A percentile compares a stretch with the other conserved stretches of the same genome.
Evolutionary conservation across 2,797 vertebrate species (phyloP).

Genomic region (Darevskia nairensis): DNA sequence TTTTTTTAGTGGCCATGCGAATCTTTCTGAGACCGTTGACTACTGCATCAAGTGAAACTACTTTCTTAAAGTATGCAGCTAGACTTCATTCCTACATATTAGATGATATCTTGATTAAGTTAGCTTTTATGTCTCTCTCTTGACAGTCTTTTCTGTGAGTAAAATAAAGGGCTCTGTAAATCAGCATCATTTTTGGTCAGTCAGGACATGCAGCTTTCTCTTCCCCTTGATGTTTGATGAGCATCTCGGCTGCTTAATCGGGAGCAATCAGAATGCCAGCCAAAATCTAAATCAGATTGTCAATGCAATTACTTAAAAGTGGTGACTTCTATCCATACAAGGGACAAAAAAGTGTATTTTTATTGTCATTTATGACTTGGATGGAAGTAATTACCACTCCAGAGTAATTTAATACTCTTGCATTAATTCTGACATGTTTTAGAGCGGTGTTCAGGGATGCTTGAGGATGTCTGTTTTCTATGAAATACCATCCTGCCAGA

Average conservation of each 20-base stretch:
- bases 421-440: slow-evolving; percentile 66
- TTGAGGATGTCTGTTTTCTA: slow-evolving; percentile 64
- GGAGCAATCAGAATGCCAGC: slow-evolving; percentile 43
- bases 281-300: slow-evolving; percentile 68
- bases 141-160: slow-evolving; percentile 61
- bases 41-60: slow-evolving; percentile 48
- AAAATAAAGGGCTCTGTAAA: slow-evolving; percentile 66
- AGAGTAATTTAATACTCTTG: slow-evolving; percentile 73
- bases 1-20: slow-evolving; percentile 32
- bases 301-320: slow-evolving; percentile 55
- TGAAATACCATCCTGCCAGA: slow-evolving; percentile 68
- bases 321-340: slow-evolving; percentile 37
- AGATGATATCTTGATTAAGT: slow-evolving; percentile 68
- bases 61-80: slow-evolving; percentile 48
- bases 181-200: slow-evolving; percentile 67
- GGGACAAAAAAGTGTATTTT: slow-evolving; percentile 23
- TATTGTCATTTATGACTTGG: slow-evolving; percentile 54
- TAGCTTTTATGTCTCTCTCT: slow-evolving; percentile 63
- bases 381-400: slow-evolving; percentile 64
- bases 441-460: slow-evolving; percentile 65
- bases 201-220: slow-evolving; percentile 50
- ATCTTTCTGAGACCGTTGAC: slow-evolving; percentile 43
- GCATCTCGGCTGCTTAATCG: slow-evolving; percentile 56
- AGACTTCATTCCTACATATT: slow-evolving; percentile 49
- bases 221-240: slow-evolving; percentile 52